Percentiles rank a stretch among this genome's conserved stretches.
Evolutionary conservation across 1,140 invertebrate species (phyloP).

Genomic region (Drosophila eugracilis): DNA sequence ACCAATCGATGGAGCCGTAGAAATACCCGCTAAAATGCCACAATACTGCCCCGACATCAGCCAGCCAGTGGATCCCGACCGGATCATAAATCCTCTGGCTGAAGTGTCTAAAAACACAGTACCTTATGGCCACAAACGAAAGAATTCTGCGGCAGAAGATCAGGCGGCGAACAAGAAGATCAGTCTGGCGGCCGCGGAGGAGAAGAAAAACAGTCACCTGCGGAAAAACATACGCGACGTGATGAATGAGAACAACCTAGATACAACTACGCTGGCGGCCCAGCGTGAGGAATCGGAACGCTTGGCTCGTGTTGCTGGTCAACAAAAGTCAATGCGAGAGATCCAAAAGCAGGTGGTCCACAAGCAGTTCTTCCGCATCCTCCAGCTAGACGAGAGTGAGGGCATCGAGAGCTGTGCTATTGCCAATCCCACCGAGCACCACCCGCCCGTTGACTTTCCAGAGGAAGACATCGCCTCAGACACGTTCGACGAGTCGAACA

Average conservation of each 20-base stretch:
- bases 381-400: constrained; percentile 77
- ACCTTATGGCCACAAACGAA: constrained; percentile 46
- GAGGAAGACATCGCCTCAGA: constrained; percentile 68
- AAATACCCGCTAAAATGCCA: constrained; percentile 29
- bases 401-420: constrained; percentile 49
- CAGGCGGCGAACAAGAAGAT: constrained; percentile 38
- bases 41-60: constrained; percentile 25
- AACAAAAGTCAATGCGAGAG: constrained; percentile 92
- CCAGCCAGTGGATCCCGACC: constrained; percentile 10
- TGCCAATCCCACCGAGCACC: constrained; percentile 20
- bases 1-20: constrained; percentile 14
- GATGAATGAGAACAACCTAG: constrained; percentile 95
- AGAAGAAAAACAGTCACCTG: constrained; percentile 89
- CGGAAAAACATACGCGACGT: constrained; percentile 95
- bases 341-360: constrained; percentile 80
- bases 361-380: constrained; percentile 85
- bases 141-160: constrained; percentile 35
- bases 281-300: constrained; percentile 96
- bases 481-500: constrained; percentile 71
- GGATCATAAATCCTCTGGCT: constrained; percentile 8
- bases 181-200: constrained; percentile 73
- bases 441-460: constrained; percentile 47
- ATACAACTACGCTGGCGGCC: constrained; percentile 95
- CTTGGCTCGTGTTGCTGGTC: constrained; percentile 92
- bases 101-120: constrained; percentile 38